Conservation (phyloP, 2,113 vertebrate species). For the Nesoenas mayeri region DNA sequence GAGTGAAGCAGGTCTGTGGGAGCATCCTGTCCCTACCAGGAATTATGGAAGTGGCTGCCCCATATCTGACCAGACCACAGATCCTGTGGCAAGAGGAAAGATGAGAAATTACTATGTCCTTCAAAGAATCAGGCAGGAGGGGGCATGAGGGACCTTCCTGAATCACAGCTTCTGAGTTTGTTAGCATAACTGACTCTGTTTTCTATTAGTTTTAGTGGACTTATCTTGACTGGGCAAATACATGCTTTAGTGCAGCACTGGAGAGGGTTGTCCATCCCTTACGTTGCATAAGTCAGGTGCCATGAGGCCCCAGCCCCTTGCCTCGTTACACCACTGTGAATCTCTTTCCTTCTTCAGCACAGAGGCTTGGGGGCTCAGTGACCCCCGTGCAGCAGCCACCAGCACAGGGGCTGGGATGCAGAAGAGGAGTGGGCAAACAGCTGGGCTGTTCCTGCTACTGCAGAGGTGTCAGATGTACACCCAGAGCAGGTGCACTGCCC, state of each 20-base stretch:
- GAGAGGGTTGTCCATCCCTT: neutral
- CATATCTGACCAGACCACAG: neutral
- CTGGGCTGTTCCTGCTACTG: neutral
- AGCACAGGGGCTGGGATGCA: accelerated
- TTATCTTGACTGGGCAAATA: neutral
- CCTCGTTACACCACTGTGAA: neutral
- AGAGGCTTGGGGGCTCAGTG: accelerated
- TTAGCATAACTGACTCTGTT: neutral
- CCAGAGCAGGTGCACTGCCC: accelerated
- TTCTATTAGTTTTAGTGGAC: neutral
- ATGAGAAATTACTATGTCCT: neutral
- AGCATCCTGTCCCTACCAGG: neutral
- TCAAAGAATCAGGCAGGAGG: neutral
- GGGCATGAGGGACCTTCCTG: neutral
- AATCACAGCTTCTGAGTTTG: neutral
- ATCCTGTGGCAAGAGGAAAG: neutral
- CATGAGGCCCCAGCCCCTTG: neutral
- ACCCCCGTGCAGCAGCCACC: neutral
- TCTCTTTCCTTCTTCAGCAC: neutral
- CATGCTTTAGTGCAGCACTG: accelerated
- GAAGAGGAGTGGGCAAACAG: accelerated
- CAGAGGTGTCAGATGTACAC: neutral
- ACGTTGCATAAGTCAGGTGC: neutral
- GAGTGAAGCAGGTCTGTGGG: neutral
- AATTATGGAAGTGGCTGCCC: neutral